Base-by-base conservation (phyloP, 2,113 vertebrate species). In the Pachyramphus minor region DNA sequence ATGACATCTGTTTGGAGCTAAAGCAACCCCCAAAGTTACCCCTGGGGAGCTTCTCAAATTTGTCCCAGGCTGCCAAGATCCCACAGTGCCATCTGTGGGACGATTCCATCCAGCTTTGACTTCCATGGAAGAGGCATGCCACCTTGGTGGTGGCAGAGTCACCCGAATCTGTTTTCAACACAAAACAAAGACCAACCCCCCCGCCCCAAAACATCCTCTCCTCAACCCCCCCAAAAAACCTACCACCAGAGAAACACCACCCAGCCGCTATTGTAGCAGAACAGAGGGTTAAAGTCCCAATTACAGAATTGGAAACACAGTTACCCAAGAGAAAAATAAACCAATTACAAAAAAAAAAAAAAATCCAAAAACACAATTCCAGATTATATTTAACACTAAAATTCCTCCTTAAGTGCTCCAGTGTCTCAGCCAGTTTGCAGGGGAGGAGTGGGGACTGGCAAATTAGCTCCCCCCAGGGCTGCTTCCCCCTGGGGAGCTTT, bases 371-470 rank as follows among this genome's bases (percentile, higher is more conserved):
- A 92, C 88, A 96, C 90, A 92, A 93, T 94, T 93, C 85, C 83
- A 94, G 92, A 94, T 97, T 97, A 96, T 96, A 96, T 96, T 97
- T 97, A 96, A 97, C 94, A 95, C 68, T 93, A 94, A 93, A 86
- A 97, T 97, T 96, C 94, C 64, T 96, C 80, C 60, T 93, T 97
- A 97, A 97, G 96, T 96, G 91, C 94, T 93, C 73, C 80, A 95
- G 76, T 89, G 86, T 95, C 91, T 96, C 91, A 96, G 89, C 95
- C 94, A 95, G 94, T 58, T 97, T 96, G 94, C 91, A 96, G 95
- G 89, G 96, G 96, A 97, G 94, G 76, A 96, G 91, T 58, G 64
- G 84, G 89, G 94, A 92, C 86, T 84, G 64, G 84, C 83, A 96
- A 97, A 97, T 96, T 97, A 97, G 89, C 93, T 96, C 68, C 93